Evolutionary conservation across 2,888 invertebrate genomes (phyloP).

Genomic region (Tachina grossa): DNA sequence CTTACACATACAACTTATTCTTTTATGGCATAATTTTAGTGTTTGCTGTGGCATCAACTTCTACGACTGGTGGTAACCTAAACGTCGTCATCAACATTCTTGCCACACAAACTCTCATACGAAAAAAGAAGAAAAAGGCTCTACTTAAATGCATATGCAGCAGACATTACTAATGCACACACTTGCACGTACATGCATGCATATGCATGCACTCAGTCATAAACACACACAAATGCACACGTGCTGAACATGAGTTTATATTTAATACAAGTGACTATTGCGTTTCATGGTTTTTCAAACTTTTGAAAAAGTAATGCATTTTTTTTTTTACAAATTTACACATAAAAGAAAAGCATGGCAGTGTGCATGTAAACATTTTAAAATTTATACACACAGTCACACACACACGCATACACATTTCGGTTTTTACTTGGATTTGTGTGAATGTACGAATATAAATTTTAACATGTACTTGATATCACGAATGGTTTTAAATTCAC

Average conservation of each 20-base stretch:
- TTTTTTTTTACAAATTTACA: conserved; percentile 45
- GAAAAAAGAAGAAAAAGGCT: not conserved
- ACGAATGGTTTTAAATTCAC: conserved; percentile 70
- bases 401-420: not conserved
- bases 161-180: conserved; percentile 45
- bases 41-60: conserved; percentile 29
- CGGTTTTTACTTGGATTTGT: not conserved
- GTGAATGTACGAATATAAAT: conserved; percentile 32
- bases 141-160: conserved; percentile 56
- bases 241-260: not conserved
- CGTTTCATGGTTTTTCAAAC: conserved; percentile 54
- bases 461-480: conserved; percentile 51
- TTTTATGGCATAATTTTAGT: conserved; percentile 15
- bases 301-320: not conserved
- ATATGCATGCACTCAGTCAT: conserved; percentile 16
- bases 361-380: conserved; percentile 18
- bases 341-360: conserved; percentile 4
- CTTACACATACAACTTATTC: conserved; percentile 13
- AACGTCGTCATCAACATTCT: conserved; percentile 46
- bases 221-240: not conserved
- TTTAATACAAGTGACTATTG: conserved; percentile 59
- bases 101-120: conserved; percentile 17
- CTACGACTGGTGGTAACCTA: conserved; percentile 31
- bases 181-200: not conserved
- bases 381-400: not conserved